phyloP scores from a whole-genome alignment of 2,113 vertebrate species.

The Indri indri region DNA sequence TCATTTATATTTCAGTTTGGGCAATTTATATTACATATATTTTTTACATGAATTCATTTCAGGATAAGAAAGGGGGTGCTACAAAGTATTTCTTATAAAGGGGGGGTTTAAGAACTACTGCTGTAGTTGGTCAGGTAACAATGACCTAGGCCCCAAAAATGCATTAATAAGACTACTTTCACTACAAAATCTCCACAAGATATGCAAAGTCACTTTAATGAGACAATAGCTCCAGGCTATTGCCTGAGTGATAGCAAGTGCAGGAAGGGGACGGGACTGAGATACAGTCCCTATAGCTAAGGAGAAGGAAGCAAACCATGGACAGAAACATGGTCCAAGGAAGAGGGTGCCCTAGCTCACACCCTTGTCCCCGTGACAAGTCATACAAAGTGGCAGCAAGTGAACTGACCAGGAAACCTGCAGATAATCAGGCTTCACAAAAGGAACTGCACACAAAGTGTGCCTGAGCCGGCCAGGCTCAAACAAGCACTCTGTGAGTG shows the following conservation, averaged over 20 bases:
- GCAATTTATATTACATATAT: background rate
- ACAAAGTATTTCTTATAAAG: background rate
- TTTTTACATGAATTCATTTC: background rate
- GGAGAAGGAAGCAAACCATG: background rate
- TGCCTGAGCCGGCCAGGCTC: fast-evolving
- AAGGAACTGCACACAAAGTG: fast-evolving
- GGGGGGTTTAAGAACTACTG: background rate
- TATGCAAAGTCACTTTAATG: background rate
- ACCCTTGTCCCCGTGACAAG: fast-evolving
- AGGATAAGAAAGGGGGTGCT: background rate
- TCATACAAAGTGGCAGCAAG: background rate
- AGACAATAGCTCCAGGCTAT: background rate
- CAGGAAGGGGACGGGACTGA: background rate
- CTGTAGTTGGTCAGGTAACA: background rate
- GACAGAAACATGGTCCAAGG: background rate
- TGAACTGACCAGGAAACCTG: background rate
- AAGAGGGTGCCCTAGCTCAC: too few species aligned
- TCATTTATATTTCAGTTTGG: background rate
- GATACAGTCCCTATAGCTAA: background rate
- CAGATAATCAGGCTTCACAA: background rate
- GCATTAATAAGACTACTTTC: background rate
- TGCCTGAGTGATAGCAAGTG: background rate
- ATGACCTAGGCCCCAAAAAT: background rate
- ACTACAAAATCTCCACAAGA: background rate
- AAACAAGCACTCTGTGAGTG: fast-evolving